A percentile compares a stretch with the other conserved stretches of the same genome.
These are phyloP conservation scores for Hyperopisus bebe DNA, from an alignment of 2,113 vertebrate species.

Conservation along the genomic window DNA sequence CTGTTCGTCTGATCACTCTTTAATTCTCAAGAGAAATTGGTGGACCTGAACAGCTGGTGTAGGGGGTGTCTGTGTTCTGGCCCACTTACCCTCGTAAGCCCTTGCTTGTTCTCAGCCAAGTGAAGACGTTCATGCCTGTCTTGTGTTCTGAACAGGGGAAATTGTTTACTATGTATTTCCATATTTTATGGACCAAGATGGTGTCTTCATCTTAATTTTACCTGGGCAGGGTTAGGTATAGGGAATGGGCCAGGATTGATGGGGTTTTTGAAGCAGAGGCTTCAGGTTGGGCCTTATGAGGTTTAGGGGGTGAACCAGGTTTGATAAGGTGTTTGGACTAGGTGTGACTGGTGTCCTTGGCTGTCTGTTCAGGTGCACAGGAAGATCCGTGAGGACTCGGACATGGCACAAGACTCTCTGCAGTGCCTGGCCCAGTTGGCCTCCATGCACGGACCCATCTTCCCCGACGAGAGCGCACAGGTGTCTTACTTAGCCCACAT, in stretches of 20 bases:
- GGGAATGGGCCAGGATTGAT: background rate
- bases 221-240: background rate
- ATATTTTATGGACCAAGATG: background rate
- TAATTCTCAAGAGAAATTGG: background rate
- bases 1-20: background rate
- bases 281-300: background rate
- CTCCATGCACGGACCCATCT: conserved; percentile 89
- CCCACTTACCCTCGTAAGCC: background rate
- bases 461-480: conserved; percentile 91
- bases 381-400: conserved; percentile 96
- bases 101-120: background rate
- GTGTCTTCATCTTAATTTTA: background rate
- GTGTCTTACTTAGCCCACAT: conserved; percentile 95
- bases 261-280: background rate
- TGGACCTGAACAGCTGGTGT: background rate
- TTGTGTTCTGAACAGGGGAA: background rate
- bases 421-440: conserved; percentile 97
- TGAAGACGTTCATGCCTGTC: background rate
- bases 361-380: conserved; percentile 82
- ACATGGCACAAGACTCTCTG: conserved; percentile 98
- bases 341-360: background rate
- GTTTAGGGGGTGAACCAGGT: background rate
- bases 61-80: background rate
- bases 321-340: background rate
- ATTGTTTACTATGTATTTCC: background rate